Conservation (phyloP, 2,113 vertebrate genomes). For the Takifugu bimaculatus region DNA sequence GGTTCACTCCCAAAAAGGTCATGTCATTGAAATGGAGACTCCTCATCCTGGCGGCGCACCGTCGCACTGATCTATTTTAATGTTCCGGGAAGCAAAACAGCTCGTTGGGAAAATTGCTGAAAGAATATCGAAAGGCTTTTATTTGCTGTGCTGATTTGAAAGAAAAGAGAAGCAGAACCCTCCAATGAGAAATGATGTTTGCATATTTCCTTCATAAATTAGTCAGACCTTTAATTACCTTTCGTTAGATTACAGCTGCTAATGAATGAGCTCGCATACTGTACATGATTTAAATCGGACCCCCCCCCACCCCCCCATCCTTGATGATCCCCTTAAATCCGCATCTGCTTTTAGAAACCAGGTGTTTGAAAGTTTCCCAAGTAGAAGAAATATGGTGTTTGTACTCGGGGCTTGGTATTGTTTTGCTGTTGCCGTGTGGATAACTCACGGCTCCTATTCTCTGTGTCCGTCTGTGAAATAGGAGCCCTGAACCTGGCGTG, state of each 20-base stretch:
- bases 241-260: neutral
- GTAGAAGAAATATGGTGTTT: constrained; percentile 46
- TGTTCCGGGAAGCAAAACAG: constrained; percentile 4
- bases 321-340: too few relatives aligned
- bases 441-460: constrained; percentile 71
- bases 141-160: too few relatives aligned
- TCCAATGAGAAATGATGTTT: too few relatives aligned
- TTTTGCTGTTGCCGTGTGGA: constrained; percentile 65
- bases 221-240: neutral
- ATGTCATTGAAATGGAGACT: constrained; percentile 61
- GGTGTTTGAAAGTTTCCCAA: constrained; percentile 37
- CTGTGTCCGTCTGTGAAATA: constrained; percentile 77
- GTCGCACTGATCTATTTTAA: constrained; percentile 43
- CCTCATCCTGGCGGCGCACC: constrained; percentile 56
- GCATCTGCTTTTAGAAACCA: constrained; percentile 7
- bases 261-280: neutral
- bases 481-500: constrained; percentile 77
- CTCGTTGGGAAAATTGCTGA: too few relatives aligned
- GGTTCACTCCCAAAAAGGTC: constrained; percentile 68
- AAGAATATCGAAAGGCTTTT: neutral
- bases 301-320: too few relatives aligned
- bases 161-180: too few relatives aligned
- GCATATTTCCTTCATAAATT: neutral
- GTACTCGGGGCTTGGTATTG: constrained; percentile 40
- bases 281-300: too few relatives aligned